phyloP scores from a whole-genome alignment of 1,140 invertebrate genomes.

The Conus betulinus region DNA sequence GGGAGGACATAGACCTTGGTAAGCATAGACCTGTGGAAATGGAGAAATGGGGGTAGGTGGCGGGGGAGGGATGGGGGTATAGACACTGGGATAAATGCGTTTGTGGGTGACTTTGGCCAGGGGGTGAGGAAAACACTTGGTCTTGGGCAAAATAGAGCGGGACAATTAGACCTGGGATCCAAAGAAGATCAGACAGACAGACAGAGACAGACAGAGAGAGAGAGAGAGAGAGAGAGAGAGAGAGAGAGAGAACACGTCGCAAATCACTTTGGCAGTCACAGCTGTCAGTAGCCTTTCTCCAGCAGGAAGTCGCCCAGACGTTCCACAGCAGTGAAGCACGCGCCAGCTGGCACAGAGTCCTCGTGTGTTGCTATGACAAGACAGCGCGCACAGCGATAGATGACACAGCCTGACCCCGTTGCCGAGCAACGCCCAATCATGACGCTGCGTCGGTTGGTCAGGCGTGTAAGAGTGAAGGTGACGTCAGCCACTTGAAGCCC shows the following conservation, averaged over 20 bases:
- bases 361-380: slow-evolving; percentile 28
- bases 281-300: not conserved
- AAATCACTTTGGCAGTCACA: not conserved
- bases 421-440: slow-evolving; percentile 24
- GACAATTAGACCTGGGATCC: no score
- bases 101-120: not conserved
- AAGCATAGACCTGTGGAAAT: no score
- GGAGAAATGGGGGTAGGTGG: not conserved
- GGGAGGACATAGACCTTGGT: no score
- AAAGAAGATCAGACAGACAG: not conserved
- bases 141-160: not conserved
- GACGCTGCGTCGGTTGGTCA: not conserved
- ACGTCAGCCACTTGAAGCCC: slow-evolving; percentile 11
- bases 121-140: not conserved
- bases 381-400: slow-evolving; percentile 23
- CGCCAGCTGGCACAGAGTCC: not conserved
- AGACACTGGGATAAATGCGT: no score
- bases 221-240: not conserved
- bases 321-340: slow-evolving; percentile 21
- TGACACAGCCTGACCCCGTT: slow-evolving; percentile 28
- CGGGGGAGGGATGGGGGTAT: not conserved
- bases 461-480: slow-evolving; percentile 1
- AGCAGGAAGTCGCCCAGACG: slow-evolving; percentile 25
- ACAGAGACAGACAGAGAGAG: not conserved
- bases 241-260: not conserved